A percentile compares a stretch with the other conserved stretches of the same genome.
phyloP scores from a whole-genome alignment of 2,888 invertebrate genomes.

The Diogma glabrata region DNA sequence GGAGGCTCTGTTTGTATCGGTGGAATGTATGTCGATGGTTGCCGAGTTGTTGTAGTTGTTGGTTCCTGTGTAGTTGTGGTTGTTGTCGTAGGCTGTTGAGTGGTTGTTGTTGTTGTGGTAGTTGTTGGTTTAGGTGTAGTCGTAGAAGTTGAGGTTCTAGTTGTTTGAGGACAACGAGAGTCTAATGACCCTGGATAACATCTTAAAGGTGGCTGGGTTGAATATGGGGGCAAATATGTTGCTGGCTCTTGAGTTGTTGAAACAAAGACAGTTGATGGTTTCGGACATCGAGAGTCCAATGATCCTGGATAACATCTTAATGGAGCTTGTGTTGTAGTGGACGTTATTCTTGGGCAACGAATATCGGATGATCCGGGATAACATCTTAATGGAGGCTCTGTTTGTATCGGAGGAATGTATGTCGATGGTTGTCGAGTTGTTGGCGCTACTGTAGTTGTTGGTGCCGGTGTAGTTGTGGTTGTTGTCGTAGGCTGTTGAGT shows the following conservation, averaged over 20 bases:
- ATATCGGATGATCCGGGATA: constrained; percentile 31
- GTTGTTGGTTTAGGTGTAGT: constrained; percentile 24
- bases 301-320: constrained; percentile 27
- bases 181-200: constrained; percentile 23
- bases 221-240: constrained; percentile 14
- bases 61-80: constrained; percentile 14
- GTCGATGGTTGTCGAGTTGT: constrained; percentile 19
- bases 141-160: constrained; percentile 22
- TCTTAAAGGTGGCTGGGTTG: constrained; percentile 13
- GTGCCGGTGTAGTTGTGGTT: constrained; percentile 18
- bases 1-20: constrained; percentile 16
- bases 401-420: constrained; percentile 18
- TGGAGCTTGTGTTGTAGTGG: constrained; percentile 8
- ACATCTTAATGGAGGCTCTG: constrained; percentile 31
- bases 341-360: constrained; percentile 23
- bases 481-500: constrained; percentile 15
- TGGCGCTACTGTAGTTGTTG: constrained; percentile 20
- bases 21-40: constrained; percentile 26
- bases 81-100: constrained; percentile 22
- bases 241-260: constrained; percentile 23
- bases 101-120: constrained; percentile 13
- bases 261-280: constrained; percentile 24
- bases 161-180: constrained; percentile 8
- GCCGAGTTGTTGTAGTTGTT: constrained; percentile 23
- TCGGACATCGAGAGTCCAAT: constrained; percentile 26